phyloP scores from a whole-genome alignment of 2,113 vertebrate species.

The Cyphomyrus plagiostoma region DNA sequence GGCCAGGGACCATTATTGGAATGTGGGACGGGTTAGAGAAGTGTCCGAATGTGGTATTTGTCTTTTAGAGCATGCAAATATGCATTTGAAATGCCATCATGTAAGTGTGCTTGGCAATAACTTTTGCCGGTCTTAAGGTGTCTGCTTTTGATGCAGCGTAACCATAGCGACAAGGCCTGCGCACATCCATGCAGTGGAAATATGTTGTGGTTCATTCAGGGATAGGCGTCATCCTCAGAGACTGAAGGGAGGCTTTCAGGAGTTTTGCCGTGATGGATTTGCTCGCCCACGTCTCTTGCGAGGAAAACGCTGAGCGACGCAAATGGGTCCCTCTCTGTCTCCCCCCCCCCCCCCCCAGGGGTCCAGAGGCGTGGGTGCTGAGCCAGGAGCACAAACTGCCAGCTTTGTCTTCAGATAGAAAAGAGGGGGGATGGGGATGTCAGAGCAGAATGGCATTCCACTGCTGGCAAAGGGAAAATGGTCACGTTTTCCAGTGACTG shows the following conservation, averaged over 20 bases:
- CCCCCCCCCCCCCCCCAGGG: not conserved
- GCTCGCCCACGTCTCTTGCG: not conserved
- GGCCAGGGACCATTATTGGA: not conserved
- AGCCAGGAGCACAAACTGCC: not conserved
- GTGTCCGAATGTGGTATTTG: not conserved
- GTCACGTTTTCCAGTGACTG: not conserved
- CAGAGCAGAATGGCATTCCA: constrained; percentile 16
- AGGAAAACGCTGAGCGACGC: constrained; percentile 9
- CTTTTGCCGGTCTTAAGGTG: not conserved
- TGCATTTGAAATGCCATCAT: not conserved
- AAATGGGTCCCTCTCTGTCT: not conserved
- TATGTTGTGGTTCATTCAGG: not conserved
- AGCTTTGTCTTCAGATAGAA: constrained; percentile 5
- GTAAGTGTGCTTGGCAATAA: not conserved
- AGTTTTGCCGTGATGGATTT: not conserved
- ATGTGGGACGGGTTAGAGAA: not conserved
- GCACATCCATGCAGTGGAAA: not conserved
- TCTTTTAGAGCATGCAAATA: not conserved
- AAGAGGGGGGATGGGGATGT: constrained; percentile 2
- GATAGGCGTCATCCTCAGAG: not conserved
- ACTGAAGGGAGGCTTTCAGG: not conserved
- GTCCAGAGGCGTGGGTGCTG: not conserved
- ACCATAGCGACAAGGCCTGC: not conserved
- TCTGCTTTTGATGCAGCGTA: not conserved
- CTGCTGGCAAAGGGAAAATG: not conserved